phyloP scores from a whole-genome alignment of 2,888 invertebrate species.

The Drosophila imparisetae region DNA sequence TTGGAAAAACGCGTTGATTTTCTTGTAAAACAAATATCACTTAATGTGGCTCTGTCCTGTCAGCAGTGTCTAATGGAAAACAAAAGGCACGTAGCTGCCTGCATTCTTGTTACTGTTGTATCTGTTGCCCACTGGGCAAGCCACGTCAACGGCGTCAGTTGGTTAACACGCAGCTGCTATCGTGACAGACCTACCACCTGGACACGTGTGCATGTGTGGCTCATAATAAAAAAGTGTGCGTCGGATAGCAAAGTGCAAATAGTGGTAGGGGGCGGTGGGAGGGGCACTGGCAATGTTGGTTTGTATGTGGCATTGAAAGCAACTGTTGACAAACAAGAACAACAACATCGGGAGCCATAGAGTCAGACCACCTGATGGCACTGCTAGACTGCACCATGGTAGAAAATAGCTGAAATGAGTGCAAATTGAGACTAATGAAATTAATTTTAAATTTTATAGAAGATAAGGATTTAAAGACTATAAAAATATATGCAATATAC shows the following conservation, averaged over 20 bases:
- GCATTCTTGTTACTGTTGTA: constrained; percentile 17
- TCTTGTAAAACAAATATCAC: constrained; percentile 79
- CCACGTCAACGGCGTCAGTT: constrained; percentile 38
- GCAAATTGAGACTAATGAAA: neutral
- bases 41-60: constrained; percentile 63
- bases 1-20: constrained; percentile 69
- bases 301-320: constrained; percentile 72
- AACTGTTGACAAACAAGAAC: constrained; percentile 75
- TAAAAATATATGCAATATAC: neutral
- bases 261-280: neutral
- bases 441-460: neutral
- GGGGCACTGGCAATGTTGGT: constrained; percentile 26
- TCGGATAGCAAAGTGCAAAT: constrained; percentile 64
- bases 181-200: constrained; percentile 31
- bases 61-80: constrained; percentile 64
- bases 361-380: constrained; percentile 66
- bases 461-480: neutral
- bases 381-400: constrained; percentile 49
- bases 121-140: constrained; percentile 24
- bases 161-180: constrained; percentile 48
- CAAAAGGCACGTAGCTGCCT: constrained; percentile 71
- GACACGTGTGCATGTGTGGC: constrained; percentile 74
- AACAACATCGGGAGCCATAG: constrained; percentile 27
- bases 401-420: neutral
- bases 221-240: constrained; percentile 76